phyloP scores from a whole-genome alignment of 2,888 invertebrate genomes.

The Listrodromus nycthemerus region DNA sequence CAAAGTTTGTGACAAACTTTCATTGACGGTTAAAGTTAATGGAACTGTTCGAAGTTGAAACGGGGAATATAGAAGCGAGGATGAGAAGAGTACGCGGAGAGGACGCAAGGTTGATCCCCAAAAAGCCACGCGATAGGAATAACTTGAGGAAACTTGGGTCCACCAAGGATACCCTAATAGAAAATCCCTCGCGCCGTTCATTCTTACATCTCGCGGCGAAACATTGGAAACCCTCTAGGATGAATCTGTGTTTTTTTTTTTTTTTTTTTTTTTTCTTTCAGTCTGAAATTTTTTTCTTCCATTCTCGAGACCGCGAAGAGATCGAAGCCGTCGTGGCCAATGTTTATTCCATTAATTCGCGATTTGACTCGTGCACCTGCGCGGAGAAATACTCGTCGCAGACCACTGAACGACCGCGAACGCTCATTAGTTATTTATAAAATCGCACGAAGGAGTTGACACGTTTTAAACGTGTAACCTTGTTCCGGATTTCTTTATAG shows the following conservation, averaged over 20 bases:
- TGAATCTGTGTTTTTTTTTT: background rate
- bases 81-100: slow-evolving; percentile 3
- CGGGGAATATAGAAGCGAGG: background rate
- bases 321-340: background rate
- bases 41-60: slow-evolving; percentile 42
- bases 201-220: background rate
- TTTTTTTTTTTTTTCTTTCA: no score
- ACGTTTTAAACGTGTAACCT: slow-evolving; percentile 41
- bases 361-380: background rate
- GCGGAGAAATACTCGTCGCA: background rate
- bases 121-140: slow-evolving; percentile 51
- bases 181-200: slow-evolving; percentile 13
- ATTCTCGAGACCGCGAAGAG: background rate
- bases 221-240: background rate
- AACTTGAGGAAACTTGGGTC: slow-evolving; percentile 20
- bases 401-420: slow-evolving; percentile 27
- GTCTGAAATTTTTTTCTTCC: background rate
- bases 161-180: slow-evolving; percentile 1
- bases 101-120: slow-evolving; percentile 26
- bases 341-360: background rate
- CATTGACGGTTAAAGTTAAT: slow-evolving; percentile 24
- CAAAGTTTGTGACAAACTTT: slow-evolving; percentile 37
- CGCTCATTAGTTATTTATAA: slow-evolving; percentile 46
- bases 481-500: slow-evolving; percentile 41
- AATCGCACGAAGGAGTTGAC: slow-evolving; percentile 30